Evolutionary conservation across 1,140 invertebrate genomes (phyloP).

Genomic region (Hycleus phaleratus): DNA sequence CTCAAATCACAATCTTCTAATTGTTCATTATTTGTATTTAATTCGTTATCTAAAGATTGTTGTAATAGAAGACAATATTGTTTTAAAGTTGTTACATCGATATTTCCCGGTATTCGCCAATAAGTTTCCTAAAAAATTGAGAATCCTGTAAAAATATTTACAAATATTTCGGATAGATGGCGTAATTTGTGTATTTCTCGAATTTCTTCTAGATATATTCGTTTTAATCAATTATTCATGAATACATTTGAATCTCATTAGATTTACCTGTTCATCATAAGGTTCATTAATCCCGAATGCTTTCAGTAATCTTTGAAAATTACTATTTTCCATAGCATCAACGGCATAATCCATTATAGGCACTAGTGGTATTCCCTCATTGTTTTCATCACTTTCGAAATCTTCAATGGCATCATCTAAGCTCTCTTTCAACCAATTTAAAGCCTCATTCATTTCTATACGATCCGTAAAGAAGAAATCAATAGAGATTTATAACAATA

Average conservation of each 20-base stretch:
- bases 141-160: conserved; percentile 9
- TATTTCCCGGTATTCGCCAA: conserved; percentile 51
- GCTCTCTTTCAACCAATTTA: conserved; percentile 55
- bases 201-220: too few relatives aligned
- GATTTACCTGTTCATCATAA: conserved; percentile 44
- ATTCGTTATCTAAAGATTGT: conserved; percentile 42
- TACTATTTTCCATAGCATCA: conserved; percentile 50
- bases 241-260: not conserved
- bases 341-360: conserved; percentile 51
- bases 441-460: conserved; percentile 41
- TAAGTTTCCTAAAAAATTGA: conserved; percentile 44
- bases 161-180: not conserved
- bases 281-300: conserved; percentile 52
- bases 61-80: conserved; percentile 41
- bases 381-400: conserved; percentile 44
- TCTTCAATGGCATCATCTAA: conserved; percentile 54
- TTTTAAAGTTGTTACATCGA: conserved; percentile 43
- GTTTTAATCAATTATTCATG: not conserved
- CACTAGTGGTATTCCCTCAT: conserved; percentile 55
- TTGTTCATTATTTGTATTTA: conserved; percentile 24
- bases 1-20: conserved; percentile 5
- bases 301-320: conserved; percentile 50
- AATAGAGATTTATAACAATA: not conserved
- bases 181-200: not conserved
- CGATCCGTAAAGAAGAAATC: not conserved